Percentiles rank a stretch among this genome's conserved stretches.
phyloP scores from a whole-genome alignment of 2,888 invertebrate genomes.

The Brachypalpus laphriformis region DNA sequence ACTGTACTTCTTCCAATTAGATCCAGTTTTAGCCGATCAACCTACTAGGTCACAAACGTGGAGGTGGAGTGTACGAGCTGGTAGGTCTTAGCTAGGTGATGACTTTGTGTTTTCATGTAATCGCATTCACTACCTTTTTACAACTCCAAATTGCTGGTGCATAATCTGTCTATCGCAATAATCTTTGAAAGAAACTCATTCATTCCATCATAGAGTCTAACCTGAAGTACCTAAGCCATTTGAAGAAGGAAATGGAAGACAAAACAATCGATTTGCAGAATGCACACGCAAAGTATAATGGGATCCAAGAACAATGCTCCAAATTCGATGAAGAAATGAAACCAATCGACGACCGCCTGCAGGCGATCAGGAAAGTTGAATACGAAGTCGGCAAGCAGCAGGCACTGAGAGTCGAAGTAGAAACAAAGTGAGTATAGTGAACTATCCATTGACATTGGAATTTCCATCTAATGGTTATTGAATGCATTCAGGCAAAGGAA shows the following conservation, averaged over 20 bases:
- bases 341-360: slow-evolving; percentile 84
- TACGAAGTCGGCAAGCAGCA: slow-evolving; percentile 84
- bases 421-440: slow-evolving; percentile 83
- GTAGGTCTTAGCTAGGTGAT: too few relatives aligned
- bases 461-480: not conserved
- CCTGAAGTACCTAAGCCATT: slow-evolving; percentile 84
- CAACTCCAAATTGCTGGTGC: too few relatives aligned
- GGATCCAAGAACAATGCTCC: slow-evolving; percentile 85
- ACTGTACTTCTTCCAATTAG: too few relatives aligned
- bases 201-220: slow-evolving; percentile 82
- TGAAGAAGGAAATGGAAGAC: slow-evolving; percentile 86
- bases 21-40: too few relatives aligned
- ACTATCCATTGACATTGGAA: not conserved
- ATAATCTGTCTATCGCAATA: too few relatives aligned
- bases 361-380: slow-evolving; percentile 84
- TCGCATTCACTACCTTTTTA: too few relatives aligned
- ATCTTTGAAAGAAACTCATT: too few relatives aligned
- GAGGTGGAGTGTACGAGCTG: too few relatives aligned
- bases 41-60: too few relatives aligned
- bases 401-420: slow-evolving; percentile 84
- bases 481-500: slow-evolving; percentile 84
- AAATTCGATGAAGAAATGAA: slow-evolving; percentile 85
- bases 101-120: too few relatives aligned
- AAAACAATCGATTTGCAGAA: slow-evolving; percentile 85
- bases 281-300: slow-evolving; percentile 86